Base-by-base conservation (phyloP, 2,113 vertebrate genomes). In the Edolisoma coerulescens region DNA sequence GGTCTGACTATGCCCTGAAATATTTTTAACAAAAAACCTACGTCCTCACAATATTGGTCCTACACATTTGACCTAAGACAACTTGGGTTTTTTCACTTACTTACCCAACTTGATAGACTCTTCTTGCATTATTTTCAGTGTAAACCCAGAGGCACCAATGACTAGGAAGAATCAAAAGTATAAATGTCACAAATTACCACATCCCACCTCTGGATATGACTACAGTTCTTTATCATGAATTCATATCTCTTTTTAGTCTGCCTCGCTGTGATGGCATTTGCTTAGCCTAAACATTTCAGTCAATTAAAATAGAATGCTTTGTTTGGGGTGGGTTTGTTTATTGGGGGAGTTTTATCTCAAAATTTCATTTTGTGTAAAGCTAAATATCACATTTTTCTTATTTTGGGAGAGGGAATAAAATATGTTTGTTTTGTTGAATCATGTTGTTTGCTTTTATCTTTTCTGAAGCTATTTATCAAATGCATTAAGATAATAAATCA, bases 401-500 rank as follows among this genome's bases (percentile, higher is more conserved):
- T 90, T 95, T 88, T 73, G 54, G 28, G 32, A 80, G 26, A 47
- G 6, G 23, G 23, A 76, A 90, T 86, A 41, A 94, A 87, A 87
- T 69, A 75, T 8, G 44, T 89, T 94, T 91, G 53, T 21, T 93
- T 69, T 69, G 63, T 83, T 88, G 75, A 90, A 90, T 79, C 2
- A 1, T 45, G 67, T 45, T 84, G 60, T 71, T 93, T 93, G 88
- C 20, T 80, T 83, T 57, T 65, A 49, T 92, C 57, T 60, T 71
- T 94, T 91, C 75, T 86, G 63, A 94, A 90, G 88, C 45, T 83
- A 77, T 93, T 94, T 95, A 92, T 96, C 88, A 94, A 83, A 63
- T 54, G 50, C 88, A 88, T 92, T 90, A 92, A 93, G 90, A 83
- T 92, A 94, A 95, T 92, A 93, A 90, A 97, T 94, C 88, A 95